Conservation (phyloP, 2,113 vertebrate species). For the Bambusicola thoracicus region DNA sequence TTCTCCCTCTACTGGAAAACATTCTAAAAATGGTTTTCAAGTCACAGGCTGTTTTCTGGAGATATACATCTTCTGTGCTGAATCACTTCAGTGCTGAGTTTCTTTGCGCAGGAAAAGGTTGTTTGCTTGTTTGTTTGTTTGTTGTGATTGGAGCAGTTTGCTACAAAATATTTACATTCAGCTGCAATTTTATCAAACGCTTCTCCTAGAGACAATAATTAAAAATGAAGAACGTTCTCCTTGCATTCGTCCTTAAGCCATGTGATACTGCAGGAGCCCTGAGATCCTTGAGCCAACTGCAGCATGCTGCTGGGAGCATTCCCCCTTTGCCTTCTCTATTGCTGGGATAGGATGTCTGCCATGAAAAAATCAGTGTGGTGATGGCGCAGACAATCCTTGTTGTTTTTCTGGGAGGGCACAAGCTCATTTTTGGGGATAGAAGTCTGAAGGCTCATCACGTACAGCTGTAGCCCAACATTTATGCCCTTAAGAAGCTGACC, state of each 20-base stretch:
- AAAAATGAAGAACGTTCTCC: not conserved
- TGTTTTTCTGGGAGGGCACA: not conserved
- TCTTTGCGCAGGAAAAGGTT: not conserved
- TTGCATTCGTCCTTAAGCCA: not conserved
- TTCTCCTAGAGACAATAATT: not conserved
- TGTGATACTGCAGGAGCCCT: not conserved
- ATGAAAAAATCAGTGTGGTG: rapidly evolving
- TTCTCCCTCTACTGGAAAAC: not conserved
- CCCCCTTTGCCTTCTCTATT: not conserved
- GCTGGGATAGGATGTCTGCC: not conserved
- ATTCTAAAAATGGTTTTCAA: not conserved
- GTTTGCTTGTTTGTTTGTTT: too few species aligned
- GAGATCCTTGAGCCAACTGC: not conserved
- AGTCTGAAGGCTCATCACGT: not conserved
- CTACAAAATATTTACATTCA: not conserved
- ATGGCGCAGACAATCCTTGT: not conserved
- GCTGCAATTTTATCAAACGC: not conserved
- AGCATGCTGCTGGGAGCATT: not conserved
- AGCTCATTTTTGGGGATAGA: not conserved
- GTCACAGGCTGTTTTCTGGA: not conserved
- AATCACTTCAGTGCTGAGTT: not conserved
- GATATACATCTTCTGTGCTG: not conserved
- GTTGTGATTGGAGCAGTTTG: not conserved
- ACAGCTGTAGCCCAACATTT: not conserved
- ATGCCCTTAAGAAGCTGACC: not conserved